Evolutionary conservation across 2,797 vertebrate genomes (phyloP).

Genomic region (Scleropages formosus): DNA sequence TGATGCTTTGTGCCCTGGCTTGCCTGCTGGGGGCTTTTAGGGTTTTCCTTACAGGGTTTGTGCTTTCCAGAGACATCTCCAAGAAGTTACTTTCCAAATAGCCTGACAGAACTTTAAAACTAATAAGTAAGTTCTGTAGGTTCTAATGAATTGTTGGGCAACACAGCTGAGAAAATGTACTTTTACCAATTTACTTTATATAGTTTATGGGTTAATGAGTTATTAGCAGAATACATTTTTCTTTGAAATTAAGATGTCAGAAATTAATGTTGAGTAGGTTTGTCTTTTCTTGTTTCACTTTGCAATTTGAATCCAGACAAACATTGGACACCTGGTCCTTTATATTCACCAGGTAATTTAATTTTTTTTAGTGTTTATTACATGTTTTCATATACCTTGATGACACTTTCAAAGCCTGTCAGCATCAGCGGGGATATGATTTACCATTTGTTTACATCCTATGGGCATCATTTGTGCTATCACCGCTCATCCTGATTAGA

Average conservation of each 20-base stretch:
- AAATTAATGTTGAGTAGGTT: slow-evolving; percentile 7
- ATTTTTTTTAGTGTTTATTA: background rate
- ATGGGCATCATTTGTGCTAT: background rate
- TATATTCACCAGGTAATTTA: background rate
- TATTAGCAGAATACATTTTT: too few species aligned
- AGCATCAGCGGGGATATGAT: background rate
- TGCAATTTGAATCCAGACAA: background rate
- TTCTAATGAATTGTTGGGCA: background rate
- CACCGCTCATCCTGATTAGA: slow-evolving; percentile 7
- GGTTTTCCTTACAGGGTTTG: background rate
- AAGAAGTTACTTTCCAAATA: slow-evolving; percentile 11
- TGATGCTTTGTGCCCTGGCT: slow-evolving; percentile 17
- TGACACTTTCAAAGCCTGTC: background rate
- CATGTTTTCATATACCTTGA: background rate
- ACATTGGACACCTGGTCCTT: background rate
- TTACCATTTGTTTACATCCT: background rate
- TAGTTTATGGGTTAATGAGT: too few species aligned
- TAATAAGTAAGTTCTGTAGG: slow-evolving; percentile 1
- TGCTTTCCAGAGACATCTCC: slow-evolving; percentile 8
- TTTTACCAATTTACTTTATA: too few species aligned
- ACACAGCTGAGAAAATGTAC: too few species aligned
- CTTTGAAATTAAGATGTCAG: background rate
- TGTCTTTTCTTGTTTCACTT: background rate
- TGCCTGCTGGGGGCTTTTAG: slow-evolving; percentile 1
- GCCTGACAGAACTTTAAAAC: background rate